phyloP scores from a whole-genome alignment of 2,888 invertebrate species.

The Philhelius pedissequus region DNA sequence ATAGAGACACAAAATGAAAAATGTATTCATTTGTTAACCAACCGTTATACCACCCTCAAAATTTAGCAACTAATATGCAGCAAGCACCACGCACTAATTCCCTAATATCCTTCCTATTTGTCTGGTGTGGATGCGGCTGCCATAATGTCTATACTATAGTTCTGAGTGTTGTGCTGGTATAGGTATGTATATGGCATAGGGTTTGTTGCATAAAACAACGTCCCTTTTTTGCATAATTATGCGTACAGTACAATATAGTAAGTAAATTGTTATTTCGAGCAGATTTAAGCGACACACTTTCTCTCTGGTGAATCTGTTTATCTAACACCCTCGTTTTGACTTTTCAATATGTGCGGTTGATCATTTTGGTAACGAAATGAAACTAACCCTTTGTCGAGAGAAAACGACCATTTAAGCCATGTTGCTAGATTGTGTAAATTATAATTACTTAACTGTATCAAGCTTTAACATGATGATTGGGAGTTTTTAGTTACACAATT shows the following conservation, averaged over 20 bases:
- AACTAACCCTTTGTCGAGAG: neutral
- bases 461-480: neutral
- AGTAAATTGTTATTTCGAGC: slow-evolving; percentile 39
- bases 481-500: too few relatives aligned
- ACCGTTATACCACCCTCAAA: neutral
- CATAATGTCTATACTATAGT: neutral
- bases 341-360: slow-evolving; percentile 62
- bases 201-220: slow-evolving; percentile 39
- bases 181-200: too few relatives aligned
- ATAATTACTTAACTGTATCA: slow-evolving; percentile 21
- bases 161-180: too few relatives aligned
- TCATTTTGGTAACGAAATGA: slow-evolving; percentile 44
- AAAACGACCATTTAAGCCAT: neutral
- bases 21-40: slow-evolving; percentile 7
- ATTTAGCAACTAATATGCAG: slow-evolving; percentile 18
- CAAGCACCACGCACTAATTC: slow-evolving; percentile 16
- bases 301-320: neutral
- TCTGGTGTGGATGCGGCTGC: slow-evolving; percentile 13
- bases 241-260: neutral
- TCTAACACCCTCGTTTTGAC: slow-evolving; percentile 50
- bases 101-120: slow-evolving; percentile 18
- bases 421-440: neutral
- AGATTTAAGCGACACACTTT: slow-evolving; percentile 32
- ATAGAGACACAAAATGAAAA: neutral
- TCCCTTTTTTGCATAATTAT: slow-evolving; percentile 61